Base-by-base conservation (phyloP, 2,888 invertebrate genomes). In the Podabrus alpinus region DNA sequence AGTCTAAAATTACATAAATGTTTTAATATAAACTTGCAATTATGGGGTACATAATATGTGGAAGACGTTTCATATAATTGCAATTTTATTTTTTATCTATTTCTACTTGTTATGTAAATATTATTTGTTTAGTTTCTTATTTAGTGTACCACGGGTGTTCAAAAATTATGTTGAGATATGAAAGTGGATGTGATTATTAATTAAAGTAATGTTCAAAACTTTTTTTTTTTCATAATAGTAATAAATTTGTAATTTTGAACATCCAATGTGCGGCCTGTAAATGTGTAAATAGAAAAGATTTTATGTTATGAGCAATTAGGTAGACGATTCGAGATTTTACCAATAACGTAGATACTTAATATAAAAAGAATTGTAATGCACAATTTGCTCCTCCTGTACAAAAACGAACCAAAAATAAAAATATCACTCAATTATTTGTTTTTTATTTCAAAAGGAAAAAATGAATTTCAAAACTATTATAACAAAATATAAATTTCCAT, bases 141-240 rank as follows among this genome's bases (percentile, higher is more conserved):
- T 45, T 45, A 45, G 45, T 45, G 45, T 45, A 45, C 45, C 45
- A 45, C n/a, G 45, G 45, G 7, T 45, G 45, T 45, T 45, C 45
- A 45, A 45, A 45, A 45, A n/a, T 29, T 45, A n/a, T 4, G n/a
- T 45, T 13, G 45, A n/a, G 29, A 13, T n/a, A 13, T n/a, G 5
- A 21, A 71, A 72, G 64, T 72, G 70, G 67, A 67, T 75, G 75
- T 75, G 72, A 75, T 72, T 75, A 72, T 60, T 60, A 15, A 15
- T 11, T 13, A 3, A 62, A 61, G 16, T 17, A 62, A 62, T 62
- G 19, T 62, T 62, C 29, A 13, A 29, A 25, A 29, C 29, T 13
- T 29, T 29, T 29, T 4, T 62, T 17, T 62, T 62, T n/a, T n/a
- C n/a, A n/a, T n/a, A n/a, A n/a, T 62, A 16, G 16, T 72, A 17